Conservation (phyloP, 2,797 vertebrate genomes). For the Aulostomus chinensis region DNA sequence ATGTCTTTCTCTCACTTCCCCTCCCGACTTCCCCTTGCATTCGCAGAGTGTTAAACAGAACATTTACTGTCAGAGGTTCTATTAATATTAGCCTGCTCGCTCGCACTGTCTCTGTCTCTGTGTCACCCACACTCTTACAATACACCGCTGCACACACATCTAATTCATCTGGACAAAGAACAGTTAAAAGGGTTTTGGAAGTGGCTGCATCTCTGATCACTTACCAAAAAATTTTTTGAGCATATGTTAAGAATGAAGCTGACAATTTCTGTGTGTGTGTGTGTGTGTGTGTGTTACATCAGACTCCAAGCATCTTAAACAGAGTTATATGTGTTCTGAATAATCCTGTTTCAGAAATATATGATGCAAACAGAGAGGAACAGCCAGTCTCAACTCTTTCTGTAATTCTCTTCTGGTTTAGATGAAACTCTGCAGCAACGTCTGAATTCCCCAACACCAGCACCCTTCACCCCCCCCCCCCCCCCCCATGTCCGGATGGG, state of each 20-base stretch:
- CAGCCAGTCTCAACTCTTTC: constrained; percentile 51
- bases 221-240: too few relatives aligned
- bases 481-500: constrained; percentile 46
- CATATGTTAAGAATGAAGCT: too few relatives aligned
- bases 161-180: constrained; percentile 1
- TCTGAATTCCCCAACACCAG: neutral
- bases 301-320: constrained; percentile 28
- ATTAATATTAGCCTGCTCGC: constrained; percentile 76
- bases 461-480: too few relatives aligned
- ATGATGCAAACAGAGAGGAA: constrained; percentile 58
- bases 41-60: constrained; percentile 78
- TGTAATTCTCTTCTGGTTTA: constrained; percentile 63
- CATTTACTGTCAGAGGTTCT: constrained; percentile 81
- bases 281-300: too few relatives aligned
- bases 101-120: constrained; percentile 14
- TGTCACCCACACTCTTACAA: constrained; percentile 35
- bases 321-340: constrained; percentile 35
- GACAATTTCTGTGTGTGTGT: too few relatives aligned
- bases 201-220: too few relatives aligned
- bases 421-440: constrained; percentile 56
- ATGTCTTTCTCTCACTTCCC: constrained; percentile 82
- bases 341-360: constrained; percentile 63
- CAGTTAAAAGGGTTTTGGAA: too few relatives aligned
- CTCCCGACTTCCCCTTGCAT: constrained; percentile 81
- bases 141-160: constrained; percentile 21